Evolutionary conservation across 1,140 invertebrate genomes (phyloP), one percentile per base, ranked within the genome.

Genomic region (Choristoneura fumiferana): DNA sequence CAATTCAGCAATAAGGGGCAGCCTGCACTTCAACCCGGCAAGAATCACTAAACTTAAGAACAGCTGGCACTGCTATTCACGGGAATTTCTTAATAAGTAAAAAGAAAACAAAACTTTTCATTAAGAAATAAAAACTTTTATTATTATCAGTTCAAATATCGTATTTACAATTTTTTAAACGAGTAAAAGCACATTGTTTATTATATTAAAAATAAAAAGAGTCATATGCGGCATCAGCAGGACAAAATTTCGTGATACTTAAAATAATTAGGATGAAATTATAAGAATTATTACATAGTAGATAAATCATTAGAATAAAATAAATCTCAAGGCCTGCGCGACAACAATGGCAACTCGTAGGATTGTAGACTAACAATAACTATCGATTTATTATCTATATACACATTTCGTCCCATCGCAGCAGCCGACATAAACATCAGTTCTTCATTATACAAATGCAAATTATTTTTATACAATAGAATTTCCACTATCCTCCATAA

Each of bases 141-240:
- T 89, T 87, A 84, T 89, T 87, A 87, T 89, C 84, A 87, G 84
- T 87, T 87, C 84, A 89, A 89, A 84, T 89, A 85, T 87, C 82
- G 72, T 88, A 89, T 87, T 85, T 89, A 89, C 84, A 87, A 80
- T 81, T 69, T 78, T 87, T 86, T 84, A 81, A 87, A 83, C 78
- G 74, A 86, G 73, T 83, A 84, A 80, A 85, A 87, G 78, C 81
- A 84, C 78, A 81, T 81, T 78, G 76, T 88, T 79, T 84, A 87
- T 14, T 75, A 83, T 72, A 77, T 76, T 73, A 74, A 70, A 74
- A 73, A 72, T 78, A 87, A 87, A 66, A 57, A 70, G 74, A 43
- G 65, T 67, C 78, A 80, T 74, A 62, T 65, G 71, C 61, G 57
- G 58, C 66, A 74, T 57, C 36, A 62, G 62, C 62, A 71, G 62